Evolutionary conservation across 2,797 vertebrate genomes (phyloP).

Genomic region (Kryptopterus vitreolus): DNA sequence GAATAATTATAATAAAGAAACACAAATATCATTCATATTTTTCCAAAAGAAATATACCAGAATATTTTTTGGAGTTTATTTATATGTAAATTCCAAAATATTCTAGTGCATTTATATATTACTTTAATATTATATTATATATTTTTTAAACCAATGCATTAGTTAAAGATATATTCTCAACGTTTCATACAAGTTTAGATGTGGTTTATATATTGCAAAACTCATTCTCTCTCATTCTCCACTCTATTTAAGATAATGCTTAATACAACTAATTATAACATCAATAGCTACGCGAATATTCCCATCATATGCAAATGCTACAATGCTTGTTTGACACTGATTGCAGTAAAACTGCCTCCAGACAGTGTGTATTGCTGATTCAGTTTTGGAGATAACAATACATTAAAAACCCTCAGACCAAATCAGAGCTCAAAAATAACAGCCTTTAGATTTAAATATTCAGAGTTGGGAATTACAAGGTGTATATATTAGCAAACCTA

Average conservation of each 20-base stretch:
- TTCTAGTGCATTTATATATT: too few species aligned
- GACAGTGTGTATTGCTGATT: not conserved
- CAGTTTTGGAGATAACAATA: not conserved
- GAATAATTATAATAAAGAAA: not conserved
- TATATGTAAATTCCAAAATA: too few species aligned
- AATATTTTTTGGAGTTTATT: not conserved
- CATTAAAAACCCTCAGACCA: not conserved
- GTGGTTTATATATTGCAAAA: too few species aligned
- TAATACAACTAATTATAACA: too few species aligned
- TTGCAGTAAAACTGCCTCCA: not conserved
- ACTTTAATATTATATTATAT: too few species aligned
- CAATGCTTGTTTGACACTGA: not conserved
- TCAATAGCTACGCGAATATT: too few species aligned
- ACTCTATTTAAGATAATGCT: not conserved
- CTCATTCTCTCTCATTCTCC: not conserved
- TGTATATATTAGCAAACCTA: not conserved
- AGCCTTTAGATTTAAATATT: not conserved
- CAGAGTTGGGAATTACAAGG: not conserved
- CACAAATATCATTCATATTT: not conserved
- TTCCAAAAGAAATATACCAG: not conserved
- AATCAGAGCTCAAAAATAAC: not conserved
- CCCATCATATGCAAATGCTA: too few species aligned
- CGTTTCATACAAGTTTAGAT: too few species aligned
- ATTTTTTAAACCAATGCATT: too few species aligned
- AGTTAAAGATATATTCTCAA: not conserved